phyloP scores from a whole-genome alignment of 2,113 vertebrate genomes.

The Seriola aureovittata region DNA sequence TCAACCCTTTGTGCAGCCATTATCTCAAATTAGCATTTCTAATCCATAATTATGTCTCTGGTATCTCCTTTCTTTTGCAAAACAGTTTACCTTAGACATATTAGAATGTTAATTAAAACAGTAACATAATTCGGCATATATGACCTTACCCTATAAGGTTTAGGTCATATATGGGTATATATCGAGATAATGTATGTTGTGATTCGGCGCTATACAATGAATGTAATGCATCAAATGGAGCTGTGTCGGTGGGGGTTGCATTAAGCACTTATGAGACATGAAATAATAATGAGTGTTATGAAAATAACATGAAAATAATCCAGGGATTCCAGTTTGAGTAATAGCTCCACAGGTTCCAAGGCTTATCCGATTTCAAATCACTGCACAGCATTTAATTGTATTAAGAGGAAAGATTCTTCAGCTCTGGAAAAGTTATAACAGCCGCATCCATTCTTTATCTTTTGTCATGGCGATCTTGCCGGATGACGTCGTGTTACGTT shows the following conservation, averaged over 20 bases:
- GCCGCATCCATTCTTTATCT: neutral
- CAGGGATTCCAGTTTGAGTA: neutral
- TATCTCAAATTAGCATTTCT: conserved; percentile 23
- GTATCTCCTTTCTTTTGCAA: neutral
- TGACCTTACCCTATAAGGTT: no score
- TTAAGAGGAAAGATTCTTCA: neutral
- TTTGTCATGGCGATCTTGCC: neutral
- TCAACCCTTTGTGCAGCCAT: conserved; percentile 31
- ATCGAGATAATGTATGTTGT: no score
- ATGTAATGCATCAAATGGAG: neutral
- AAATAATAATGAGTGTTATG: neutral
- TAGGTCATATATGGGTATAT: no score
- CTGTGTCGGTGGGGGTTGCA: neutral
- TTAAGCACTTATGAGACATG: neutral
- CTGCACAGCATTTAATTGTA: neutral
- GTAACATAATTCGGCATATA: neutral
- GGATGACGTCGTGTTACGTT: neutral
- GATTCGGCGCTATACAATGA: no score
- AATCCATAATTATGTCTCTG: conserved; percentile 12
- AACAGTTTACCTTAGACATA: conserved; percentile 8
- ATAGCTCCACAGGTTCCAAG: neutral
- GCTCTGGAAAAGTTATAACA: neutral
- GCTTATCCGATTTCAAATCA: neutral
- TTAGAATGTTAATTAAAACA: conserved; percentile 1
- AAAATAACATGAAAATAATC: conserved; percentile 1